These are phyloP conservation scores for Antechinus flavipes DNA, from an alignment of 2,113 vertebrate genomes.

Conservation along the genomic window DNA sequence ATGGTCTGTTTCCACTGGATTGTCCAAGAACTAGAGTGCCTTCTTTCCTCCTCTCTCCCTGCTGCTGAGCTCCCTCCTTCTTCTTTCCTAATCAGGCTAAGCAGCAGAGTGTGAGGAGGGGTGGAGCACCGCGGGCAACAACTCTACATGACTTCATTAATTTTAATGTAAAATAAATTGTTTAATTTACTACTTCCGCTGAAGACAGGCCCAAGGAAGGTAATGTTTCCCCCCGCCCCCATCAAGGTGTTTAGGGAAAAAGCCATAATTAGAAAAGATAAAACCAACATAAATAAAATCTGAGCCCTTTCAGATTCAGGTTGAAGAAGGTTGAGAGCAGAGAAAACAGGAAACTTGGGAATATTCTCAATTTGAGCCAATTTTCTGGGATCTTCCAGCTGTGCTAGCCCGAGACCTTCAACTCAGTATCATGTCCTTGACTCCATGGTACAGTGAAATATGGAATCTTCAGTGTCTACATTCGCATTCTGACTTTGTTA, in stretches of 20 bases:
- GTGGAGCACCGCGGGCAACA: background rate
- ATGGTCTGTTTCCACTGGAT: background rate
- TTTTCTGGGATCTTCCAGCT: background rate
- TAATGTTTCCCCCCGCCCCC: conserved; percentile 33
- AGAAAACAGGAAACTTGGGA: background rate
- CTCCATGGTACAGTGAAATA: background rate
- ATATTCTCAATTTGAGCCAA: background rate
- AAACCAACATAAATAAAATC: background rate
- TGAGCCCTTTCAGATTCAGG: background rate
- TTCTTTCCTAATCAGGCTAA: conserved; percentile 3
- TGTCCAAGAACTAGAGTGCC: background rate
- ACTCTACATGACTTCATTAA: background rate
- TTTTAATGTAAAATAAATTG: conserved; percentile 41
- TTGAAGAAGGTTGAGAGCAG: background rate
- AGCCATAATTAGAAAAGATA: conserved; percentile 34
- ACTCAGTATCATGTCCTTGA: background rate
- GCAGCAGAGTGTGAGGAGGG: background rate
- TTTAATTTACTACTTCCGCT: conserved; percentile 22
- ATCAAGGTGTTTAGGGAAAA: conserved; percentile 43
- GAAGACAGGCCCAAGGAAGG: conserved; percentile 36
- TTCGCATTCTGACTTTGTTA: background rate
- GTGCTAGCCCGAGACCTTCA: background rate
- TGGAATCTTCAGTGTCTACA: background rate
- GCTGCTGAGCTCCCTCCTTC: background rate
- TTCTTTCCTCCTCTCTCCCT: background rate